Evolutionary conservation across 1,140 invertebrate genomes (phyloP), one percentile per base, ranked within the genome.

Genomic region (Platorchestia sp.): DNA sequence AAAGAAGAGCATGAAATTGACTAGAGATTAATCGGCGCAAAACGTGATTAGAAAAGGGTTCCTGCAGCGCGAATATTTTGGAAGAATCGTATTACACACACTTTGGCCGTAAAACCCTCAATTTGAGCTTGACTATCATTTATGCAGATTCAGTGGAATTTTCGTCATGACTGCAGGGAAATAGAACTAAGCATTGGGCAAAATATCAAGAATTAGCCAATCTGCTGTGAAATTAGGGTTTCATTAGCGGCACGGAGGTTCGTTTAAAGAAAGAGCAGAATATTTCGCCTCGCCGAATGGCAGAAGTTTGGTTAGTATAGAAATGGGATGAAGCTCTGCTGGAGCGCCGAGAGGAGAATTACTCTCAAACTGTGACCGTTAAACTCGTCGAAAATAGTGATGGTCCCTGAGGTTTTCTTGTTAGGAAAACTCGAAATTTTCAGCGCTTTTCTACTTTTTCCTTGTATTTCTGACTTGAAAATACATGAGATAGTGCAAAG

Each of bases 1-100:
- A 93, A 93, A 93, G 91, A 93, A 93, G 91, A 93, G 91, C 91
- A 93, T 93, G 91, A 93, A 93, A 93, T 93, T 93, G 91, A 93
- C 91, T 93, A 93, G 91, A 93, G 91, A 93, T 93, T 93, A 93
- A 93, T 93, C 91, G 45, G 43, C 91, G 91, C 91, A 89, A 47
- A 93, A 93, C 45, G 91, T 93, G 91, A 93, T 93, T 47, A 47
- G 91, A 45, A 93, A 89, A 89, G 43, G 10, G 87, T 44, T 89
- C 43, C 43, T 44, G 87, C 87, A 42, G n/a, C 87, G n/a, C 41
- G 87, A 89, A 89, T 89, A 89, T 89, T 89, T 89, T 89, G 43
- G 87, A 44, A 89, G 87, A 41, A 89, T 41, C 87, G 87, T 89
- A 44, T 41, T 89, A 89, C 87, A 89, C 43, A 89, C 87, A 89